Evolutionary conservation across 2,888 invertebrate genomes (phyloP).

Genomic region (Cabera pusaria): DNA sequence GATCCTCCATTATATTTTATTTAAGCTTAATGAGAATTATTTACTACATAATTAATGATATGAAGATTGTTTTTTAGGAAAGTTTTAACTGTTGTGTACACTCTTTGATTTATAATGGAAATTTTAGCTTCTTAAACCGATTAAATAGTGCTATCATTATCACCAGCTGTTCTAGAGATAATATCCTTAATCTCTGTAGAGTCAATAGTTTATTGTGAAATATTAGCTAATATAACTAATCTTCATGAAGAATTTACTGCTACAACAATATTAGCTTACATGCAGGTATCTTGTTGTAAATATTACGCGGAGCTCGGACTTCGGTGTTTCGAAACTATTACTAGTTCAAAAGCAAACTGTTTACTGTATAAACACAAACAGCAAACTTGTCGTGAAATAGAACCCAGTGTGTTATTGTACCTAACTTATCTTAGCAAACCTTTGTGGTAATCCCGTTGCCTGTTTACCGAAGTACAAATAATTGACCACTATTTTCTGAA

Average conservation of each 20-base stretch:
- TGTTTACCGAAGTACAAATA: too few species aligned
- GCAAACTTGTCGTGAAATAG: too few species aligned
- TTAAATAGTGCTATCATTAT: slow-evolving; percentile 48
- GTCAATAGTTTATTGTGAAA: slow-evolving; percentile 54
- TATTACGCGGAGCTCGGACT: slow-evolving; percentile 20
- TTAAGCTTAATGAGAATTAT: slow-evolving; percentile 2
- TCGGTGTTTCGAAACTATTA: slow-evolving; percentile 22
- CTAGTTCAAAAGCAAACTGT: slow-evolving; percentile 13
- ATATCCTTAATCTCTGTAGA: slow-evolving; percentile 49
- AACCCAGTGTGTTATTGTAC: too few species aligned
- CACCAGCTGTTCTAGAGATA: slow-evolving; percentile 50
- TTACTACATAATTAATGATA: slow-evolving; percentile 1
- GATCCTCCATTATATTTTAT: slow-evolving; percentile 3
- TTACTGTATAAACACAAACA: slow-evolving; percentile 13
- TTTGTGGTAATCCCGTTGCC: too few species aligned
- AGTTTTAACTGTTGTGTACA: too few species aligned
- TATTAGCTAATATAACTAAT: slow-evolving; percentile 43
- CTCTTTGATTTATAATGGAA: slow-evolving; percentile 56
- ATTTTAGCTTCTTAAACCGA: slow-evolving; percentile 52
- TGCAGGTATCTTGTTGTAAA: slow-evolving; percentile 31
- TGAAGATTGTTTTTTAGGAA: slow-evolving; percentile 8
- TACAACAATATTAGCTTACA: slow-evolving; percentile 45
- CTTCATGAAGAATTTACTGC: slow-evolving; percentile 45
- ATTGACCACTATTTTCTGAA: too few species aligned
- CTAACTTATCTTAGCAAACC: too few species aligned